phyloP scores from a whole-genome alignment of 2,113 vertebrate species.

The Chlamydotis undulata region DNA sequence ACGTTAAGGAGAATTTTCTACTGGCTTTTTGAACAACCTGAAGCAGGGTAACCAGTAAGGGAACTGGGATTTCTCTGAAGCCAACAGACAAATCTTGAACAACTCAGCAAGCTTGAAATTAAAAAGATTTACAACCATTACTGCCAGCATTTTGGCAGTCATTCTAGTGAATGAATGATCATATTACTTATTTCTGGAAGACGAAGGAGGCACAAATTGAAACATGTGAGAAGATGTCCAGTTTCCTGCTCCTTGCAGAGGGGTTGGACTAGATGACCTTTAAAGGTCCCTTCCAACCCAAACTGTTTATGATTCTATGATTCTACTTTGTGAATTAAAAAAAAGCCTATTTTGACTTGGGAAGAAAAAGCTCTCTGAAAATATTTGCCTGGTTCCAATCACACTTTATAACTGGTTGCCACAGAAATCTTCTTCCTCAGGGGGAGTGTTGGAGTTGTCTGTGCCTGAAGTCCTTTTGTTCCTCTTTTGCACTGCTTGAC shows the following conservation, averaged over 20 bases:
- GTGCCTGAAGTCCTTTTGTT: not conserved
- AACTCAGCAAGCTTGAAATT: not conserved
- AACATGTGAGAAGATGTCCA: not conserved
- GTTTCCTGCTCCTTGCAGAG: not conserved
- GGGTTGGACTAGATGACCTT: no score
- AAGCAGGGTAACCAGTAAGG: not conserved
- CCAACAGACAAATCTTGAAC: not conserved
- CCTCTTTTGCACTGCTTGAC: not conserved
- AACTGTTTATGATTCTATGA: no score
- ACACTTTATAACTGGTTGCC: not conserved
- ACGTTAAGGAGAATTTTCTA: not conserved
- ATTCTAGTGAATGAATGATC: not conserved
- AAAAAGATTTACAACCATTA: not conserved
- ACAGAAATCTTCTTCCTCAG: constrained; percentile 8
- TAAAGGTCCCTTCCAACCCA: no score
- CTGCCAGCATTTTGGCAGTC: not conserved
- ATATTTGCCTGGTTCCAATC: constrained; percentile 1
- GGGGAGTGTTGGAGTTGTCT: not conserved
- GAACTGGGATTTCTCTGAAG: not conserved
- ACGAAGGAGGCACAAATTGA: not conserved
- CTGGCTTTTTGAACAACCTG: not conserved
- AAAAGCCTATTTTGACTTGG: not conserved
- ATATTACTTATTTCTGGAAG: not conserved
- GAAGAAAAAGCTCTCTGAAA: constrained; percentile 1
- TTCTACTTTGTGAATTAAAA: not conserved